Evolutionary conservation across 2,888 invertebrate genomes (phyloP).

Genomic region (Spisula solida): DNA sequence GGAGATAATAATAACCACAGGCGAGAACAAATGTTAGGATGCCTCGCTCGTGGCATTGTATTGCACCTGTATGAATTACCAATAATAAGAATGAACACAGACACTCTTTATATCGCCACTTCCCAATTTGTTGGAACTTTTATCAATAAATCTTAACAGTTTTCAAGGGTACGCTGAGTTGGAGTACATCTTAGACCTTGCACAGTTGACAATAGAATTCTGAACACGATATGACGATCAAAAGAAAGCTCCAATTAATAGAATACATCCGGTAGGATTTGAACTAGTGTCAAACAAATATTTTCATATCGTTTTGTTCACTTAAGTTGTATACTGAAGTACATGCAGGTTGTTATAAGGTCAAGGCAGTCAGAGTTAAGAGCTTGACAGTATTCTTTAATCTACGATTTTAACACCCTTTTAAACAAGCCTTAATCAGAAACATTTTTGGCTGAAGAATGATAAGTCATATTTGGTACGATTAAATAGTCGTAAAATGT

Average conservation of each 20-base stretch:
- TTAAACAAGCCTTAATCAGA: slow-evolving; percentile 7
- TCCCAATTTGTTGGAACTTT: slow-evolving; percentile 5
- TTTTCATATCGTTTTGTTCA: slow-evolving; percentile 30
- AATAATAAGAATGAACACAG: neutral
- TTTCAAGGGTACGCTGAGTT: neutral
- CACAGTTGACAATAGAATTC: neutral
- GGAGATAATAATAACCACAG: too few species aligned
- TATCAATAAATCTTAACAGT: neutral
- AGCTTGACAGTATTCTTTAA: neutral
- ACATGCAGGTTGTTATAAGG: slow-evolving; percentile 21
- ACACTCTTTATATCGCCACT: neutral
- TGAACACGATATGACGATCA: neutral
- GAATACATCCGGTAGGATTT: neutral
- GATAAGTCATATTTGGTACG: slow-evolving; percentile 42
- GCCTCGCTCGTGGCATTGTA: neutral
- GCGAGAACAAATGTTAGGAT: neutral
- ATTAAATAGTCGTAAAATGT: slow-evolving; percentile 56
- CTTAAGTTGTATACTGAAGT: slow-evolving; percentile 12
- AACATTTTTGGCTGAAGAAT: neutral
- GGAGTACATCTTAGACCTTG: neutral
- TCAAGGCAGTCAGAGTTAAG: slow-evolving; percentile 34
- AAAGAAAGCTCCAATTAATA: neutral
- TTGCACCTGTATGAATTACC: neutral
- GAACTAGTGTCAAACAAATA: neutral
- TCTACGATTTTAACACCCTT: slow-evolving; percentile 24